Conservation (phyloP, 2,113 vertebrate genomes). For the Neotoma lepida region DNA sequence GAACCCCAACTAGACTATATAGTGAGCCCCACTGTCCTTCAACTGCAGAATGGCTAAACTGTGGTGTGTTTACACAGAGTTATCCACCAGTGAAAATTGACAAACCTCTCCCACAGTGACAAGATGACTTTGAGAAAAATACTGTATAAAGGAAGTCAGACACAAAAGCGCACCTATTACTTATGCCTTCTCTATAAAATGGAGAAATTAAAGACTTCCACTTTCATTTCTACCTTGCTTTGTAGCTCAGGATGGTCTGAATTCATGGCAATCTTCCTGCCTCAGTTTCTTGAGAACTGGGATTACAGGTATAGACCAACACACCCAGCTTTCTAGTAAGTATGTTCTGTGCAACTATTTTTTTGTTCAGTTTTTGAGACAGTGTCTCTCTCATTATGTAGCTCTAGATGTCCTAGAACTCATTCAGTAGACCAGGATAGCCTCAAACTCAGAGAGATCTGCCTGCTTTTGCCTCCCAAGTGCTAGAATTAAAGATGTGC, state of each 20-base stretch:
- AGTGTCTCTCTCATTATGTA: not conserved
- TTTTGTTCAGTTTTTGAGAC: not conserved
- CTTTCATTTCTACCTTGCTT: not conserved
- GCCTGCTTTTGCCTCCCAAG: not conserved
- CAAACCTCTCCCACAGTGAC: not conserved
- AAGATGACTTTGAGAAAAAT: not conserved
- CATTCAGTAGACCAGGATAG: not conserved
- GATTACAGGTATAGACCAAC: not conserved
- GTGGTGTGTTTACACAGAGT: not conserved
- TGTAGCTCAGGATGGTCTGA: not conserved
- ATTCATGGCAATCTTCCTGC: not conserved
- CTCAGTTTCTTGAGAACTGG: not conserved
- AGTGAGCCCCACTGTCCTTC: not conserved
- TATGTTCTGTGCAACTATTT: not conserved
- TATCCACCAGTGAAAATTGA: not conserved
- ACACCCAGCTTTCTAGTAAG: not conserved
- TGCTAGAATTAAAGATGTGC: not conserved
- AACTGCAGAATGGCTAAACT: not conserved
- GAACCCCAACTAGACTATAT: not conserved
- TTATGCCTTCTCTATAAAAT: not conserved
- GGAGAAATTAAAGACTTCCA: not conserved
- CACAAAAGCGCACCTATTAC: not conserved
- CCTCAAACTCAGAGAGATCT: not conserved
- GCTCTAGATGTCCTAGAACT: not conserved
- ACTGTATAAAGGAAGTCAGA: not conserved